Percentiles rank a stretch among this genome's conserved stretches.
Evolutionary conservation across 2,888 invertebrate species (phyloP).

Genomic region (Drosophila parthenogenetica): DNA sequence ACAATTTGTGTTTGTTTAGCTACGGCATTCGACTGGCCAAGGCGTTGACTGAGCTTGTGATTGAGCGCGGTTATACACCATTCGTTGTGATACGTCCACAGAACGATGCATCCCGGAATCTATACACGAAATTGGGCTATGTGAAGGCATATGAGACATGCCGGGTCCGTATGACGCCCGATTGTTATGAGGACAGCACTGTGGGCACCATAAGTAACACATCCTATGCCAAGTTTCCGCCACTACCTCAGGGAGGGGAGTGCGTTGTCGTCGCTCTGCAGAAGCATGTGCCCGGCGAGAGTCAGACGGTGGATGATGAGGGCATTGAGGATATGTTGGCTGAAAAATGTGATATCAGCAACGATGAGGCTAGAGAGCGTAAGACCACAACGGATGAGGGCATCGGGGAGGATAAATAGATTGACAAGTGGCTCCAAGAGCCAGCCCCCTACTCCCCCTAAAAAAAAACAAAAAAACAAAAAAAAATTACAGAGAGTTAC

Average conservation of each 20-base stretch:
- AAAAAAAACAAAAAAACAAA: neutral
- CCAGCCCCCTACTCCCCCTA: conserved; percentile 6
- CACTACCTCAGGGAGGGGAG: conserved; percentile 63
- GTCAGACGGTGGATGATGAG: conserved; percentile 81
- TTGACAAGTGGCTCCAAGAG: conserved; percentile 48
- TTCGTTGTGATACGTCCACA: conserved; percentile 95
- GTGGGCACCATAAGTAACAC: conserved; percentile 69
- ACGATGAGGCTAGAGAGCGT: conserved; percentile 82
- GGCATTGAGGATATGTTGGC: conserved; percentile 85
- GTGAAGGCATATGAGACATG: conserved; percentile 92
- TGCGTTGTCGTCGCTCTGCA: conserved; percentile 56
- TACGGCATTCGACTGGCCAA: conserved; percentile 91
- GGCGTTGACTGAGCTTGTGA: conserved; percentile 88
- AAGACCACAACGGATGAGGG: conserved; percentile 83
- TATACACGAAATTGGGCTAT: conserved; percentile 94
- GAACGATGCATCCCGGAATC: conserved; percentile 93
- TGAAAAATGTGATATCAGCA: conserved; percentile 85
- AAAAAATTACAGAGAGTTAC: conserved; percentile 42
- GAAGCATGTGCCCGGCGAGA: conserved; percentile 64
- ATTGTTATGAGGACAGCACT: conserved; percentile 66
- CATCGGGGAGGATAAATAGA: conserved; percentile 84
- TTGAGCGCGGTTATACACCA: conserved; percentile 91
- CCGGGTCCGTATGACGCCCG: conserved; percentile 90
- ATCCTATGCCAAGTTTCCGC: conserved; percentile 74
- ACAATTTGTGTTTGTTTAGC: conserved; percentile 51